A percentile compares a stretch with the other conserved stretches of the same genome.
phyloP scores from a whole-genome alignment of 37 sponge, comb jelly and placozoan genomes.

The Beroe ovata region DNA sequence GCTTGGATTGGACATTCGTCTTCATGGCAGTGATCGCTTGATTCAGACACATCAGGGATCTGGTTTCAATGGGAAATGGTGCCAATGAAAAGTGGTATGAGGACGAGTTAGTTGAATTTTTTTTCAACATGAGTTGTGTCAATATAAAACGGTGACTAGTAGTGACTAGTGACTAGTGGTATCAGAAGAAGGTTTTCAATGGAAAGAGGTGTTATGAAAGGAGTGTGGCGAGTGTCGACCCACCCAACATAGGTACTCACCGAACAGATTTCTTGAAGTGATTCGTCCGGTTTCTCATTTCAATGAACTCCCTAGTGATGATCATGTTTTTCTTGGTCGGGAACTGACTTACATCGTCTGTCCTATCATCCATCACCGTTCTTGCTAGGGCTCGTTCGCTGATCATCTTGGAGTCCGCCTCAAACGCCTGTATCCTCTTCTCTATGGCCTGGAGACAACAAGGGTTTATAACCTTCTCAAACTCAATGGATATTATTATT shows the following conservation, averaged over 20 bases:
- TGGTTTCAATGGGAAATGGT: no score
- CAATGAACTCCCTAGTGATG: background rate
- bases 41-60: conserved; percentile 2
- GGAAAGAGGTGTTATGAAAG: no score
- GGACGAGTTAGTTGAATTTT: no score
- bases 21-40: conserved; percentile 16
- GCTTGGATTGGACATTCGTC: background rate
- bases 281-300: background rate
- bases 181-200: no score
- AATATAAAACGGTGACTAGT: no score
- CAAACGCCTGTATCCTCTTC: conserved; percentile 6
- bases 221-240: no score
- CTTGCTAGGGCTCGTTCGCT: conserved; percentile 25
- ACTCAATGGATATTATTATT: no score
- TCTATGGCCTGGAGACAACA: conserved; percentile 21
- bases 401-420: conserved; percentile 61
- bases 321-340: conserved; percentile 34
- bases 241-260: conserved; percentile 5
- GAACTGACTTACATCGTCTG: background rate
- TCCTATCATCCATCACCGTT: conserved; percentile 40
- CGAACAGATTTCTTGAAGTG: background rate
- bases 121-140: no score
- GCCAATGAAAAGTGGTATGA: no score
- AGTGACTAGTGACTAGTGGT: no score
- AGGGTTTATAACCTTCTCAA: no score